Percentiles rank a stretch among this genome's conserved stretches.
Conservation (phyloP, 1,140 invertebrate genomes). For the Heliconius hermathena region DNA sequence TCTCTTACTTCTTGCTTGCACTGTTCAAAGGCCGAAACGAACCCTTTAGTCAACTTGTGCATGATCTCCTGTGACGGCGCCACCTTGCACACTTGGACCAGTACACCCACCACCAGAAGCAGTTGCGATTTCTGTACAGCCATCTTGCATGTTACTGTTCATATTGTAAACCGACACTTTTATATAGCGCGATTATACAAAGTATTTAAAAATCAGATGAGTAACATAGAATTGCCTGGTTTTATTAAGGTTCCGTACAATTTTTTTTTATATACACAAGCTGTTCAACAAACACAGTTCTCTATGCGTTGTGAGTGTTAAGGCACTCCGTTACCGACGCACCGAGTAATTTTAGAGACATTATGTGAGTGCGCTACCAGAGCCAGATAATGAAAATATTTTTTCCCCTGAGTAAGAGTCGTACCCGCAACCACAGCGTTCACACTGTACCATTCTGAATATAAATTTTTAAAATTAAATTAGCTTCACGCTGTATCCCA, state of each 20-base stretch:
- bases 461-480: too few relatives aligned
- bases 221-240: not conserved
- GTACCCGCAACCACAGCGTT: too few relatives aligned
- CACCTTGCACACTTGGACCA: slow-evolving; percentile 13
- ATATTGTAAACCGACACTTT: not conserved
- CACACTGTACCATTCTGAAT: too few relatives aligned
- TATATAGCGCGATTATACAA: not conserved
- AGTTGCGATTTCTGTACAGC: slow-evolving; percentile 49
- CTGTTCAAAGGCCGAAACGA: slow-evolving; percentile 51
- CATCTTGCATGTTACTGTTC: not conserved
- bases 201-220: not conserved
- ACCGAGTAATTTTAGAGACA: too few relatives aligned
- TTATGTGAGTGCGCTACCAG: too few relatives aligned
- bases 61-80: slow-evolving; percentile 56
- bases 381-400: too few relatives aligned
- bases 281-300: too few relatives aligned
- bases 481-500: too few relatives aligned
- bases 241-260: not conserved
- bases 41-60: slow-evolving; percentile 58
- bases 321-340: too few relatives aligned
- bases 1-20: slow-evolving; percentile 62
- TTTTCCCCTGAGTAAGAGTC: too few relatives aligned
- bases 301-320: too few relatives aligned
- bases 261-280: too few relatives aligned
- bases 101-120: slow-evolving; percentile 19